Percentiles rank a stretch among this genome's conserved stretches.
Evolutionary conservation across 2,888 invertebrate genomes (phyloP).

Genomic region (Melinopterus prodromus): DNA sequence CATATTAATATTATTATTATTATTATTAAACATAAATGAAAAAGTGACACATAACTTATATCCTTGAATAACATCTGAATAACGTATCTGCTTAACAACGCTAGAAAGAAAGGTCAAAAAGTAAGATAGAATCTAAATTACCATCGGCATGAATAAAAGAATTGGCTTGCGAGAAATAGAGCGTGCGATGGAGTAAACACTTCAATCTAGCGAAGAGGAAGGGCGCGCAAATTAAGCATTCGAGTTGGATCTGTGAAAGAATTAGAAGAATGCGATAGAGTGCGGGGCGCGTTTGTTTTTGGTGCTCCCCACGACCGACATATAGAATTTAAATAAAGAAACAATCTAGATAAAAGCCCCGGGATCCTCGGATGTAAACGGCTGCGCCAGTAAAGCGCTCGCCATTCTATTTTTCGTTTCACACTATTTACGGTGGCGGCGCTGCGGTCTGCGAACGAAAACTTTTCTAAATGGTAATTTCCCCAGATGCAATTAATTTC

Average conservation of each 20-base stretch:
- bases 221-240: background rate
- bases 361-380: background rate
- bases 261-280: background rate
- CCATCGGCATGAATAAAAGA: background rate
- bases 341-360: conserved; percentile 4
- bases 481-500: background rate
- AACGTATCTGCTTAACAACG: too few species aligned
- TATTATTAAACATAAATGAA: too few species aligned
- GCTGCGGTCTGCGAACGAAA: background rate
- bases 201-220: background rate
- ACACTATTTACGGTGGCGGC: background rate
- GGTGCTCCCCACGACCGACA: background rate
- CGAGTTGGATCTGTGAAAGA: background rate
- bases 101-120: too few species aligned
- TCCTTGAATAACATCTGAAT: too few species aligned
- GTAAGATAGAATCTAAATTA: too few species aligned
- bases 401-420: background rate
- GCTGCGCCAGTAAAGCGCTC: background rate
- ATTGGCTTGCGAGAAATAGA: background rate
- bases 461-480: conserved; percentile 4
- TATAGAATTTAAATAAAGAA: conserved; percentile 4
- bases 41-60: too few species aligned
- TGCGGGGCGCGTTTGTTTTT: background rate
- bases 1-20: too few species aligned
- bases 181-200: background rate